Evolutionary conservation across 1,140 invertebrate species (phyloP).

Genomic region (Nephotettix cincticeps): DNA sequence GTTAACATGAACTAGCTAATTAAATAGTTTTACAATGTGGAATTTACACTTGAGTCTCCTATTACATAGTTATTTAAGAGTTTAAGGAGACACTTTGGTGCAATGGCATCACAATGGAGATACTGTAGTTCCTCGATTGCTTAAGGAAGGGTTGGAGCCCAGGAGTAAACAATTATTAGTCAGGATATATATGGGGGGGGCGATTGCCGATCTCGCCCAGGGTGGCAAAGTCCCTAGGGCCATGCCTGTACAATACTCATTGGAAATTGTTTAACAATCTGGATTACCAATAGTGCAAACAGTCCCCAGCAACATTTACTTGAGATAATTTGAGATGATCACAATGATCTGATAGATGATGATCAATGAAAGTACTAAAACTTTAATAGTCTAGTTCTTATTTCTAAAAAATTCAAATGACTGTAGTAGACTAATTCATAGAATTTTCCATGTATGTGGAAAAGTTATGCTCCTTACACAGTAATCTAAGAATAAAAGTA

Average conservation of each 20-base stretch:
- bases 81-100: slow-evolving; percentile 13
- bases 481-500: too few relatives aligned
- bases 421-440: background rate
- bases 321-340: too few relatives aligned
- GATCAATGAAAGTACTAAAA: too few relatives aligned
- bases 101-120: background rate
- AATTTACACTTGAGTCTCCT: slow-evolving; percentile 7
- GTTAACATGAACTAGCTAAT: background rate
- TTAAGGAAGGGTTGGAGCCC: too few relatives aligned
- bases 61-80: slow-evolving; percentile 16
- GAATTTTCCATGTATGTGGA: background rate
- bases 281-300: too few relatives aligned
- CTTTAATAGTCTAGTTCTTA: background rate
- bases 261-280: too few relatives aligned
- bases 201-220: background rate
- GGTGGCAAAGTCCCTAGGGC: slow-evolving; percentile 16
- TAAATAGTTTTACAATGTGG: slow-evolving; percentile 4
- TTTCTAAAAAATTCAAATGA: background rate
- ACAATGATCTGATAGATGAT: too few relatives aligned
- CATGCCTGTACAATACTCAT: too few relatives aligned
- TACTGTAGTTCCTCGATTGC: background rate
- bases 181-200: background rate
- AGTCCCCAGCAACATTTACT: too few relatives aligned
- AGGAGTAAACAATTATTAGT: too few relatives aligned
- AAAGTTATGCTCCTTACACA: background rate